Base-by-base conservation (phyloP, 2,888 invertebrate genomes). In the Lydus trimaculatus region DNA sequence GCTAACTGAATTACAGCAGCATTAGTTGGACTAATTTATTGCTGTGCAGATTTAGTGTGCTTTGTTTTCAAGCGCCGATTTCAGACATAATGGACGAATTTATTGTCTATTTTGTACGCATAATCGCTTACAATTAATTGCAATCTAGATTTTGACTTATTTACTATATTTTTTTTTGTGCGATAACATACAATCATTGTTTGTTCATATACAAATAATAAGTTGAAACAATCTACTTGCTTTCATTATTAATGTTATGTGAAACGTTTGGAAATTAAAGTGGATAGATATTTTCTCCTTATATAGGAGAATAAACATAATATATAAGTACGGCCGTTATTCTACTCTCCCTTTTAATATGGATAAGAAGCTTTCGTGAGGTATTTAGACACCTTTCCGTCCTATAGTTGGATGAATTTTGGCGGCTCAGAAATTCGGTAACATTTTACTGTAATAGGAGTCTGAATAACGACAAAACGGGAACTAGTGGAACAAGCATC, bases 1-100 rank as follows among this genome's bases (percentile, higher is more conserved):
- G 81, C 81, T 82, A 83, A 83, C 82, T 82, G 82, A 83, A 83
- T 83, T 83, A 83, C 81, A 76, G 81, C 79, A 72, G 83, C 81
- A 81, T 83, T 83, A 83, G 76, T 76, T 73, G 72, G 63, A 77
- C 80, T 81, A 82, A 83, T 83, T 82, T 83, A 83, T 83, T 76
- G 81, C 77, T 74, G 78, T 78, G 76, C 81, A 81, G 81, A 83
- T 82, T 82, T 81, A 78, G 78, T 76, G 76, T 77, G 81, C 78
- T 81, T 80, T 81, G 79, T 81, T 82, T 80, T 80, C 78, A 75
- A 75, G 79, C 78, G 77, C 76, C 79, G 76, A 79, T 80, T 82
- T 79, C 78, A 79, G 79, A 81, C 79, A 76, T 78, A 81, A 80
- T 78, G 78, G 77, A 74, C 67, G 78, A 78, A 80, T 79, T 80